phyloP scores from a whole-genome alignment of 2,888 invertebrate genomes.

The Aporophyla nigra region DNA sequence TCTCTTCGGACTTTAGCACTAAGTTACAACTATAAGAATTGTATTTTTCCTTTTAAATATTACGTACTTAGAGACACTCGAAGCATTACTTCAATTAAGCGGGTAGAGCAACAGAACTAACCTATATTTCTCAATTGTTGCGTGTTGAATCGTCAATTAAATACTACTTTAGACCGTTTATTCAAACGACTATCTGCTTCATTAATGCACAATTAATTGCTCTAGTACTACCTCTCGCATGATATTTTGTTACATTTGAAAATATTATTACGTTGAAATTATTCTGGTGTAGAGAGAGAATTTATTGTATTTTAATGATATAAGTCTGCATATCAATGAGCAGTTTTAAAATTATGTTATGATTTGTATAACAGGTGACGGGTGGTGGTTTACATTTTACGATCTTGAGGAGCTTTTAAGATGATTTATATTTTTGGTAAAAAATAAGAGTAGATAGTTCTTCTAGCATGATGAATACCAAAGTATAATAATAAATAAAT shows the following conservation, averaged over 20 bases:
- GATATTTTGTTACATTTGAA: conserved; percentile 59
- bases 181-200: conserved; percentile 71
- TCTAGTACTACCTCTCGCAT: conserved; percentile 65
- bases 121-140: conserved; percentile 81
- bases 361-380: too few relatives aligned
- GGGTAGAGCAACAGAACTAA: conserved; percentile 65
- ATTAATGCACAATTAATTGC: conserved; percentile 78
- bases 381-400: neutral
- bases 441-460: too few relatives aligned
- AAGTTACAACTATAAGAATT: neutral
- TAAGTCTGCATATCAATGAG: neutral
- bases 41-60: conserved; percentile 5
- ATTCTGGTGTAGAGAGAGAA: conserved; percentile 7
- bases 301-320: neutral
- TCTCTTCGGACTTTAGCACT: too few relatives aligned
- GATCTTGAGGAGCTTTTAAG: neutral
- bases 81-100: conserved; percentile 46
- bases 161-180: conserved; percentile 82
- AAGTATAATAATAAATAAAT: too few relatives aligned
- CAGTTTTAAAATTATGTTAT: neutral
- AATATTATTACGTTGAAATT: conserved; percentile 10
- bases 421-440: too few relatives aligned
- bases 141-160: conserved; percentile 85
- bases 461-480: too few relatives aligned
- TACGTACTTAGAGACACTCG: conserved; percentile 16